Evolutionary conservation across 2,797 vertebrate species (phyloP), one percentile per base, ranked within the genome.

Genomic region (Acomys russatus): DNA sequence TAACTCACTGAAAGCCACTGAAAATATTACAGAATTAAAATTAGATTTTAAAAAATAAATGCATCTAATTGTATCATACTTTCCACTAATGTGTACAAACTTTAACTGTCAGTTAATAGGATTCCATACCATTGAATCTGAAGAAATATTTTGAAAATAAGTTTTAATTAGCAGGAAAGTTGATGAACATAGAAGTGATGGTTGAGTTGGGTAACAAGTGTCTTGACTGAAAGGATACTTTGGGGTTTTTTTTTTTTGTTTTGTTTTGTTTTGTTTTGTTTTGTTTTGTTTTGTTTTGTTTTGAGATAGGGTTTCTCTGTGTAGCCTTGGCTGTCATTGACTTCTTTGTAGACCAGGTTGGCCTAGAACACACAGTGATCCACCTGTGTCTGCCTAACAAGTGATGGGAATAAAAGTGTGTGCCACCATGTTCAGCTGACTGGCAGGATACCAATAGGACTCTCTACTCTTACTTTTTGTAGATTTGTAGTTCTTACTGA

Each of bases 371-470:
- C 44, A 44, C 44, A 44, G 44, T 44, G 44, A 44, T 44, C 44
- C 44, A 44, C 44, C 44, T 44, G 44, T 4, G 3, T 44, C 44
- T 44, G 44, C 44, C 44, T 44, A 3, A 3, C 44, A 44, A 3
- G 4, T 44, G 44, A 3, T 44, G 44, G 44, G 44, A 44, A 3
- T 44, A 44, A 44, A 44, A 4, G 44, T 44, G 44, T 4, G 44
- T 44, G 44, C 44, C 44, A 44, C 44, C 44, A 44, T 44, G 44
- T 44, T 4, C 44, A 44, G 44, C 3, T 88, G 78, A 77, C 33
- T 78, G 87, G 56, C 33, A 82, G 3, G 3, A 95, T 92, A 94
- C 78, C 64, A 83, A 78, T 63, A 74, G 17, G 76, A 33, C 30
- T 78, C 28, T 33, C 76, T 2, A 33, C 28, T 76, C 12, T 33